These are phyloP conservation scores for Aselliscus stoliczkanus DNA, from an alignment of 2,797 vertebrate species.

Conservation along the genomic window DNA sequence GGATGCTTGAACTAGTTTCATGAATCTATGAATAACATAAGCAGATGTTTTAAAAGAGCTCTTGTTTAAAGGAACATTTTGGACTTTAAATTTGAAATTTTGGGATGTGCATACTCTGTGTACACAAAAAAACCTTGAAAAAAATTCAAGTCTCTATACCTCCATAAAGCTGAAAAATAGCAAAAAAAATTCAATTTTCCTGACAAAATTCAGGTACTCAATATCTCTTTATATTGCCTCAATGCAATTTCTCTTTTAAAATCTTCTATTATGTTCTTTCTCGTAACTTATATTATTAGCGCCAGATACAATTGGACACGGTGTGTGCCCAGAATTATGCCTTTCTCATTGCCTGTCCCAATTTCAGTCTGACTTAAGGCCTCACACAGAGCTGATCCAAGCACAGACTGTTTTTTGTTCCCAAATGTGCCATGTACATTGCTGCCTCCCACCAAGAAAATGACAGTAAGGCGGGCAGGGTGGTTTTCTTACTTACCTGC, in stretches of 20 bases:
- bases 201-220: not conserved
- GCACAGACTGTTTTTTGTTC: not conserved
- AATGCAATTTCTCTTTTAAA: not conserved
- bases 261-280: not conserved
- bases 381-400: not conserved
- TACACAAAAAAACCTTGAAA: not conserved
- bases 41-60: slow-evolving; percentile 2
- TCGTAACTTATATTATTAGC: not conserved
- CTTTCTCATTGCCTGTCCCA: not conserved
- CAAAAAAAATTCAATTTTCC: not conserved
- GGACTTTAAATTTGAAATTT: not conserved
- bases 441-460: not conserved
- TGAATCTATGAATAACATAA: not conserved
- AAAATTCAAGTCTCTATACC: not conserved
- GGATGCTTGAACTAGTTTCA: not conserved
- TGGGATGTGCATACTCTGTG: not conserved
- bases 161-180: not conserved
- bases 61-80: not conserved
- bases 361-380: not conserved
- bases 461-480: not conserved
- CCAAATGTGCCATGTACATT: not conserved
- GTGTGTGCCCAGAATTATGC: not conserved
- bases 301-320: not conserved
- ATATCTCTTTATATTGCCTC: not conserved
- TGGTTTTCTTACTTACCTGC: not conserved